phyloP scores from a whole-genome alignment of 2,888 invertebrate genomes.

The Laspeyria flexula region DNA sequence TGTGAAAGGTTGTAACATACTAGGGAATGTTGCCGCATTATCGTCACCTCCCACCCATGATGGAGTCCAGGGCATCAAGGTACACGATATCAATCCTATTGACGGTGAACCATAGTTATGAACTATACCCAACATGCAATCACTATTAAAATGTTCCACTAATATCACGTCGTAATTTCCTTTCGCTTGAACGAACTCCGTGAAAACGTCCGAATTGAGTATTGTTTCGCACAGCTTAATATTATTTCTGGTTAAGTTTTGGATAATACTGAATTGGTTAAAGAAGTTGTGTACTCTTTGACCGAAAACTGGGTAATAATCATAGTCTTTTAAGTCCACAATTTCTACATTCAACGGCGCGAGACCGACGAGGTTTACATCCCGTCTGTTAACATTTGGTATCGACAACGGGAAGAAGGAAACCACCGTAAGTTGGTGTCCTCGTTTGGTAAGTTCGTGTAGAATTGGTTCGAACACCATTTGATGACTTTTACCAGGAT shows the following conservation, averaged over 20 bases:
- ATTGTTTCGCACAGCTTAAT: constrained; percentile 54
- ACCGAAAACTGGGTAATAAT: constrained; percentile 36
- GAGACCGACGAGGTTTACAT: constrained; percentile 57
- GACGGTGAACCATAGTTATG: constrained; percentile 71
- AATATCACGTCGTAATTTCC: constrained; percentile 78
- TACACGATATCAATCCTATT: constrained; percentile 69
- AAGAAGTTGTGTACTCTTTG: constrained; percentile 15
- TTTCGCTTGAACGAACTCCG: constrained; percentile 55
- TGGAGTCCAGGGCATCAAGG: constrained; percentile 68
- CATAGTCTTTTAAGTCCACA: constrained; percentile 50
- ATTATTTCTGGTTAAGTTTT: constrained; percentile 45
- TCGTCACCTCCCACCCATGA: constrained; percentile 67
- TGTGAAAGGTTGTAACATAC: constrained; percentile 51
- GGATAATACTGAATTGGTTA: constrained; percentile 38
- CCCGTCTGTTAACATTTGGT: constrained; percentile 46
- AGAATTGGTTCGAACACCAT: constrained; percentile 77
- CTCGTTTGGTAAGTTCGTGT: constrained; percentile 67
- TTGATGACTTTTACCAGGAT: constrained; percentile 81
- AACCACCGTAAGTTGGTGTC: constrained; percentile 78
- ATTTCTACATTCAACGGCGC: constrained; percentile 54
- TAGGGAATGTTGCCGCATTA: constrained; percentile 72
- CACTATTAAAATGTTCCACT: constrained; percentile 78
- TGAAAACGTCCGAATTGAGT: constrained; percentile 54
- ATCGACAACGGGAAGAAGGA: constrained; percentile 69
- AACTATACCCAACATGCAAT: constrained; percentile 76